Conservation (phyloP, 2,888 invertebrate species). For the Rhaphigaster nebulosa region DNA sequence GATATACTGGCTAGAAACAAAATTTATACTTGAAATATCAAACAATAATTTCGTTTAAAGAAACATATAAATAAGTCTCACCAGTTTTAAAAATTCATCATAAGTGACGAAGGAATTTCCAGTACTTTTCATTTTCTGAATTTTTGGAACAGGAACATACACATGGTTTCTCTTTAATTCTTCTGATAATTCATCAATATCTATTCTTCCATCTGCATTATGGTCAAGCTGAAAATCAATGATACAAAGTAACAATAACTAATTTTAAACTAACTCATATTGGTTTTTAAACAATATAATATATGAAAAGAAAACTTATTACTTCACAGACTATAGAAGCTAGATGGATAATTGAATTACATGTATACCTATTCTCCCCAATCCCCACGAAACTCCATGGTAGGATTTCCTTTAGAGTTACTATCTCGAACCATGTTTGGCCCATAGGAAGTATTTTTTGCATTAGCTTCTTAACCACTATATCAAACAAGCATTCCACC, state of each 20-base stretch:
- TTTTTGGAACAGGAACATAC: constrained; percentile 74
- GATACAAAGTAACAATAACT: neutral
- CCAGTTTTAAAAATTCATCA: constrained; percentile 46
- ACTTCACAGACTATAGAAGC: neutral
- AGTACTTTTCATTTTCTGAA: neutral
- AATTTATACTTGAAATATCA: no score
- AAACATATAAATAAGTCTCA: neutral
- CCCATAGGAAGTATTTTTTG: neutral
- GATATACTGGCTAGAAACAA: no score
- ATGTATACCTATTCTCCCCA: neutral
- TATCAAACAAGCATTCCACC: constrained; percentile 19
- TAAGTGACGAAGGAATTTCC: constrained; percentile 36
- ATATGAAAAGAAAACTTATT: neutral
- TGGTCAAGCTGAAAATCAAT: constrained; percentile 76
- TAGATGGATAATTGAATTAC: neutral
- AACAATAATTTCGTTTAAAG: neutral
- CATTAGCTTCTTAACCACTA: neutral
- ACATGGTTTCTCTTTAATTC: constrained; percentile 69
- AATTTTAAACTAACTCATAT: neutral
- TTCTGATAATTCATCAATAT: constrained; percentile 77
- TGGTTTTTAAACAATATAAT: neutral
- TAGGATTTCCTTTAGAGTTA: neutral
- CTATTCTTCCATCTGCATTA: constrained; percentile 80
- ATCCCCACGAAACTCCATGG: neutral
- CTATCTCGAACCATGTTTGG: neutral